phyloP scores from a whole-genome alignment of 2,113 vertebrate genomes.

The Mesitornis unicolor region DNA sequence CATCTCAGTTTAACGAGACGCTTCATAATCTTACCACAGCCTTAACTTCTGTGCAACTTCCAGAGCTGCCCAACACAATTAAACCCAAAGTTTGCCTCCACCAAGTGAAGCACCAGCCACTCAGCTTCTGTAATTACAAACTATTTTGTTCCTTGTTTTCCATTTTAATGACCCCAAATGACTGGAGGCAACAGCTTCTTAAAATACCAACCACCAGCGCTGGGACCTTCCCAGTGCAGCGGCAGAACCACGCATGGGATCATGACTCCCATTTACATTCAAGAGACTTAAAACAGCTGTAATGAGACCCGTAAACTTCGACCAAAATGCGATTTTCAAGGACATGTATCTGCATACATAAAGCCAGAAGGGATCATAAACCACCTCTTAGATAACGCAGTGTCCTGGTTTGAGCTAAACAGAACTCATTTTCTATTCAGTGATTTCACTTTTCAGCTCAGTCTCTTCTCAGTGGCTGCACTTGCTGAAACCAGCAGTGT shows the following conservation, averaged over 20 bases:
- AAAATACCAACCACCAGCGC: too few relatives aligned
- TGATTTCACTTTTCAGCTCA: too few relatives aligned
- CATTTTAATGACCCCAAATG: not conserved
- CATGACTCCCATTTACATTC: constrained; percentile 20
- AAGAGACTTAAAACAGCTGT: constrained; percentile 14
- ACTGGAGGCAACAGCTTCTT: not conserved
- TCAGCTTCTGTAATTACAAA: not conserved
- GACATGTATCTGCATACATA: not conserved
- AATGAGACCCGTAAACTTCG: constrained; percentile 35
- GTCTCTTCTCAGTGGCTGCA: too few relatives aligned
- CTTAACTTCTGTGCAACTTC: constrained; percentile 20
- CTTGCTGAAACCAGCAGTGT: too few relatives aligned
- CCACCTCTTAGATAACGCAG: too few relatives aligned
- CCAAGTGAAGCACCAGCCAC: not conserved
- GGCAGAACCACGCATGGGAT: not conserved
- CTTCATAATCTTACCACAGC: constrained; percentile 13
- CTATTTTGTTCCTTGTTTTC: not conserved
- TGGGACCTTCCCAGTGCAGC: too few relatives aligned
- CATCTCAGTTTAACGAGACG: constrained; percentile 8
- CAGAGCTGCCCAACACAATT: not conserved
- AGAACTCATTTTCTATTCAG: too few relatives aligned
- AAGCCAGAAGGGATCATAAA: not conserved
- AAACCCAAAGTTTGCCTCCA: not conserved
- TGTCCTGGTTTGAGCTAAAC: too few relatives aligned
- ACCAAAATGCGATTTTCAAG: constrained; percentile 15